Percentiles rank a stretch among this genome's conserved stretches.
Evolutionary conservation across 2,888 invertebrate species (phyloP).

Genomic region (Tinea pellionella): DNA sequence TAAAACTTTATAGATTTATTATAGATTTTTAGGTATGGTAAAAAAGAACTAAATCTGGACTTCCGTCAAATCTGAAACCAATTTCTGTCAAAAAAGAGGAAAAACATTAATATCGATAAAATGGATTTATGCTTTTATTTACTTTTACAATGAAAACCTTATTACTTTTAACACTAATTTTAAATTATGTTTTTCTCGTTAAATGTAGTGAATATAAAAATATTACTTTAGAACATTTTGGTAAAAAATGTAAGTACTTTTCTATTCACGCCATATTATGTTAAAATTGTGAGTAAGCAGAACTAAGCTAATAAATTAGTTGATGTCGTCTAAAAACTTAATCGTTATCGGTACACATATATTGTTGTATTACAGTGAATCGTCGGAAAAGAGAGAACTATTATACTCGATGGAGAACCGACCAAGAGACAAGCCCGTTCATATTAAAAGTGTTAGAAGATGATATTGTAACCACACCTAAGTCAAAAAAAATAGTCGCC

Average conservation of each 20-base stretch:
- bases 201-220: slow-evolving; percentile 22
- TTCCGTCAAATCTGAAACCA: neutral
- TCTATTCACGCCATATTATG: too few relatives aligned
- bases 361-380: neutral
- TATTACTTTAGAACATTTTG: neutral
- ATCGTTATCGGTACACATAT: too few relatives aligned
- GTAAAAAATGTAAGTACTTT: neutral
- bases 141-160: slow-evolving; percentile 47
- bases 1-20: too few relatives aligned
- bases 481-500: slow-evolving; percentile 34
- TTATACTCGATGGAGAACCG: slow-evolving; percentile 51
- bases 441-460: slow-evolving; percentile 60
- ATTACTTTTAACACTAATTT: slow-evolving; percentile 43
- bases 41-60: neutral
- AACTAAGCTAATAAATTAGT: too few relatives aligned
- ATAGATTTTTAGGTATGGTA: too few relatives aligned
- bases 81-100: neutral
- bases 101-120: slow-evolving; percentile 9
- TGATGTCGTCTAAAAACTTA: too few relatives aligned
- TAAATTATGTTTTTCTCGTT: slow-evolving; percentile 41
- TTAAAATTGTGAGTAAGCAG: neutral
- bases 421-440: slow-evolving; percentile 39
- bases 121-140: slow-evolving; percentile 28
- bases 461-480: slow-evolving; percentile 33
- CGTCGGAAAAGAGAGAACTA: neutral